Evolutionary conservation across 2,888 invertebrate genomes (phyloP).

Genomic region (Megastigmus dorsalis): DNA sequence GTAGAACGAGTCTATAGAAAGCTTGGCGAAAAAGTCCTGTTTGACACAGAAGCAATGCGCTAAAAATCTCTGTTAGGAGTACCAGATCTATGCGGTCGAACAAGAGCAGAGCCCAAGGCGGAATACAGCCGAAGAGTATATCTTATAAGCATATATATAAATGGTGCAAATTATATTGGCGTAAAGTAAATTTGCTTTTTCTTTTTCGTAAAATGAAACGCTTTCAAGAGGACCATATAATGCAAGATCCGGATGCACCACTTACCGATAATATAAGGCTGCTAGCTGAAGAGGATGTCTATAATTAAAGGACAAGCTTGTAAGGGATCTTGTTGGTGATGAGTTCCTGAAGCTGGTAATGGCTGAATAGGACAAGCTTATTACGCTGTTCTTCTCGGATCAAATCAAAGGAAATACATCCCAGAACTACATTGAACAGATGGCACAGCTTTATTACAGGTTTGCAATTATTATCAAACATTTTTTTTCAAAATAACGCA

Average conservation of each 20-base stretch:
- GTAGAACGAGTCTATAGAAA: conserved; percentile 89
- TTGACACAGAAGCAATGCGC: conserved; percentile 95
- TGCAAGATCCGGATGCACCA: conserved; percentile 89
- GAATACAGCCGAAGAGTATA: conserved; percentile 87
- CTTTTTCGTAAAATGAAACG: no score
- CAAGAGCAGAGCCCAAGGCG: conserved; percentile 91
- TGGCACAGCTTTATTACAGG: conserved; percentile 88
- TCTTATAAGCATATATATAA: no score
- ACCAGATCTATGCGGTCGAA: conserved; percentile 95
- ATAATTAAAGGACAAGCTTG: conserved; percentile 94
- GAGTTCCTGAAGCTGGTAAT: conserved; percentile 90
- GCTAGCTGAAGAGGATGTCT: no score
- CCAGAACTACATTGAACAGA: conserved; percentile 89
- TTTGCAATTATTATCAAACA: conserved; percentile 96
- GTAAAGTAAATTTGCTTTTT: no score
- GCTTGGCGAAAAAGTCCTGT: conserved; percentile 93
- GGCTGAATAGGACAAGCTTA: conserved; percentile 87
- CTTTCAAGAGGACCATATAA: no score
- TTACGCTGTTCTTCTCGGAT: conserved; percentile 77
- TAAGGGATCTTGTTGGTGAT: conserved; percentile 90
- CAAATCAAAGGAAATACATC: conserved; percentile 81
- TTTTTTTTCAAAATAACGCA: no score
- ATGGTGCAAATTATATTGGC: no score
- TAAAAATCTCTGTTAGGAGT: conserved; percentile 96
- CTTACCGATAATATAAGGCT: no score